Base-by-base conservation (phyloP, 2,888 invertebrate species). In the Aleiodes leptofemur region DNA sequence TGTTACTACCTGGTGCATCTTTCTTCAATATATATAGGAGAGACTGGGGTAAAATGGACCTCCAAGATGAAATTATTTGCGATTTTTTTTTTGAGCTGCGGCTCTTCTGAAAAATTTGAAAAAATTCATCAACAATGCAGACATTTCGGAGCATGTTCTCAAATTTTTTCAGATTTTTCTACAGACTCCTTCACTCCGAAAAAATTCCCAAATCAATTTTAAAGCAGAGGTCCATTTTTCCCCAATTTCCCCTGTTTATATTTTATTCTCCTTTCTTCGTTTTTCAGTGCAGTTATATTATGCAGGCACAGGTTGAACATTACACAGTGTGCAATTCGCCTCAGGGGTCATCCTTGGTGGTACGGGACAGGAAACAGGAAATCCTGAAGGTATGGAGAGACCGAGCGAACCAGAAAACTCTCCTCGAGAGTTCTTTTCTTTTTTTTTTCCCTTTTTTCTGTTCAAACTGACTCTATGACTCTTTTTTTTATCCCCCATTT, bases 301-400 rank as follows among this genome's bases (percentile, higher is more conserved):
- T 29, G 56, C 56, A 70, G n/a, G 34, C 38, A 61, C 56, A 43
- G 34, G 69, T 70, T 34, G 43, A 34, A 48, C 13, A 50, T 48
- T 48, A 70, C 48, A 57, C 7, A 59, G 57, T 16, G 43, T n/a
- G 48, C 48, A 48, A 23, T 50, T 43, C 23, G 50, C 71, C 59
- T n/a, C 23, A 38, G 48, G 79, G 80, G 78, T 81, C 82, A 73
- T 61, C 79, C 43, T 80, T 76, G 80, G 78, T 81, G 82, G 72
- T 82, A 23, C 13, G 43, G 43, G 51, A 82, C 85, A 86, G 86
- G 86, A 86, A 86, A 86, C 86, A 84, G 86, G 86, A 86, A 86
- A 86, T 86, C 86, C 86, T 86, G 84, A 13, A 83, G 82, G 79
- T 79, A 83, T 83, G 79, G 83, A 85, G 69, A 69, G 69, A 69